Base-by-base conservation (phyloP, 1,140 invertebrate species). In the Drosophila nebulosa region DNA sequence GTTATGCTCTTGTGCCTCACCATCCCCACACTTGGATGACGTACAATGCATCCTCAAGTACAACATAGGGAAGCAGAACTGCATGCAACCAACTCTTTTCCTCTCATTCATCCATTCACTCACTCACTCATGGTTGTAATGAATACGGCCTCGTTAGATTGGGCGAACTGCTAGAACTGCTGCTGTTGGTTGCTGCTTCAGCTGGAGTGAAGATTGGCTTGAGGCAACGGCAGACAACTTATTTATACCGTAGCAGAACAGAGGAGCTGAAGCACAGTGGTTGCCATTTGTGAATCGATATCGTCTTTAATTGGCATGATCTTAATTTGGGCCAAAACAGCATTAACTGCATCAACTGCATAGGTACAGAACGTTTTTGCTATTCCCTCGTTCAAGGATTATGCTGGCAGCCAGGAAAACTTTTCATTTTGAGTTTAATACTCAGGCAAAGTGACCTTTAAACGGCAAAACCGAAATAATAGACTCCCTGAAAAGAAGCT, bases 71-170 rank as follows among this genome's bases (percentile, higher is more conserved):
- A 26, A 69, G 16, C n/a, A 18, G 26, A 55, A 50, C n/a, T 36
- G 36, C 46, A 63, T 22, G 5, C 6, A 10, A 22, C 30, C 16
- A 56, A 18, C 16, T 46, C 39, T 46, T 18, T 46, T 18, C 39
- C 16, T 46, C 39, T 21, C 39, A 46, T 46, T 46, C 18, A 46
- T 9, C 39, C 39, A 46, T 46, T 42, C 14, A 18, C 9, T 18
- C 51, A 32, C 53, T 9, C 69, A 55, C 55, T 60, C 59, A 50
- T 16, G 70, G 55, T 39, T 73, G 77, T 69, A 80, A 84, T 84
- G 80, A 69, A 84, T 84, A 85, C 64, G 69, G 65, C n/a, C 80
- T 79, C 72, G 68, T 74, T 85, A 60, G 73, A 63, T 68, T 75
- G 46, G 18, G 27, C 16, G 16, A 51, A 22, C 30, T 39, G 18